These are phyloP conservation scores for Tenthredo notha DNA, from an alignment of 2,888 invertebrate species.

Conservation along the genomic window DNA sequence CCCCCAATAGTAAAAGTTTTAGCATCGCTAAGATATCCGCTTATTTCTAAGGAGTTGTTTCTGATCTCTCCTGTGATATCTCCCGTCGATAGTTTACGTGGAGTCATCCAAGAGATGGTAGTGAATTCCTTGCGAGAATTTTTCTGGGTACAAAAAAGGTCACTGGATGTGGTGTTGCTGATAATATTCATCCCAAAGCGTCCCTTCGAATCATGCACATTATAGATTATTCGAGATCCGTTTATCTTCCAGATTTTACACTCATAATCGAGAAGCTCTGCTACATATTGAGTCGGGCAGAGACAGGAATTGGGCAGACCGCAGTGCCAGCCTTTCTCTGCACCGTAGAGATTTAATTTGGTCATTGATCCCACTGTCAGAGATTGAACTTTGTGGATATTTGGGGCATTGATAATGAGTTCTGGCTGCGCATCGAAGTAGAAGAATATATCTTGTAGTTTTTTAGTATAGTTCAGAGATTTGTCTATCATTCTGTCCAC, in stretches of 20 bases:
- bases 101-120: conserved; percentile 64
- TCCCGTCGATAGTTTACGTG: not conserved
- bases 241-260: conserved; percentile 57
- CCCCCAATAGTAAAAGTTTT: conserved; percentile 58
- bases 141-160: conserved; percentile 59
- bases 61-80: conserved; percentile 34
- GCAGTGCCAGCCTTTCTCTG: conserved; percentile 64
- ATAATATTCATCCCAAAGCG: conserved; percentile 63
- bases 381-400: conserved; percentile 60
- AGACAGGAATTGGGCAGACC: conserved; percentile 64
- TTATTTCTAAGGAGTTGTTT: conserved; percentile 54
- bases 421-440: conserved; percentile 66
- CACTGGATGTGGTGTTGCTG: conserved; percentile 63
- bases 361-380: conserved; percentile 57
- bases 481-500: conserved; percentile 58
- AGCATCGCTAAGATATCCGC: conserved; percentile 67
- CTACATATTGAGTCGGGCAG: conserved; percentile 64
- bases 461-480: conserved; percentile 44
- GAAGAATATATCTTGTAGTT: conserved; percentile 60
- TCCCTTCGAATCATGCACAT: conserved; percentile 62
- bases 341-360: conserved; percentile 64
- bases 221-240: conserved; percentile 57
- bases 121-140: conserved; percentile 60
- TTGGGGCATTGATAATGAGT: conserved; percentile 60
- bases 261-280: conserved; percentile 60